A percentile compares a stretch with the other conserved stretches of the same genome.
These are phyloP conservation scores for Diadegma fenestrale DNA, from an alignment of 2,888 invertebrate species.

Conservation along the genomic window DNA sequence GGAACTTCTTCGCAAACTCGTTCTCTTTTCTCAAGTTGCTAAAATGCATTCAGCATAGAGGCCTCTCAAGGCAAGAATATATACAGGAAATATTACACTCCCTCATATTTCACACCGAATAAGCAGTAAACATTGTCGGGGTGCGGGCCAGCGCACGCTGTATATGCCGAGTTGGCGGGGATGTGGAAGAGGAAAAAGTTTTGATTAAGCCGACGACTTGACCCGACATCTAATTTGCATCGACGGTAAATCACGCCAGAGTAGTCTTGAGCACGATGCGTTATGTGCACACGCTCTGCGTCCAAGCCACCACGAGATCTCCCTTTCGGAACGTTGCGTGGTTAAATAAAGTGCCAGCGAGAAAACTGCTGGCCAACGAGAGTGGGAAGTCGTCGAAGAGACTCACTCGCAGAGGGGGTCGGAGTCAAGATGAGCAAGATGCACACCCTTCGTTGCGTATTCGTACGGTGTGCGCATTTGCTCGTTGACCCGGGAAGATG, in stretches of 20 bases:
- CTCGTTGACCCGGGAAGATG: conserved; percentile 64
- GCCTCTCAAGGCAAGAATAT: conserved; percentile 61
- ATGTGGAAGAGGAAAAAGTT: conserved; percentile 66
- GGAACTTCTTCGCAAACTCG: conserved; percentile 30
- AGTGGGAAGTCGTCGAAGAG: conserved; percentile 64
- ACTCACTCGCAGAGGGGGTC: conserved; percentile 46
- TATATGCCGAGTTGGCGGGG: conserved; percentile 13
- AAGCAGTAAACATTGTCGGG: conserved; percentile 73
- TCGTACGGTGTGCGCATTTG: conserved; percentile 57
- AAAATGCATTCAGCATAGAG: conserved; percentile 60
- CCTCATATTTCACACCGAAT: conserved; percentile 71
- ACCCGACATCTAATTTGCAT: conserved; percentile 75
- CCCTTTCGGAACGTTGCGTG: conserved; percentile 67
- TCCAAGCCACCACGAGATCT: conserved; percentile 52
- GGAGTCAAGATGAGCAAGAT: conserved; percentile 33
- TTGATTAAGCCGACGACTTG: conserved; percentile 74
- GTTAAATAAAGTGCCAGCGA: conserved; percentile 70
- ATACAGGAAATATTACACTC: conserved; percentile 70
- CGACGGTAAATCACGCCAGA: conserved; percentile 73
- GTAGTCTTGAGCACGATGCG: conserved; percentile 65
- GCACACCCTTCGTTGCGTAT: conserved; percentile 56
- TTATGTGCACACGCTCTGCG: conserved; percentile 53
- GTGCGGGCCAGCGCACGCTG: conserved; percentile 61
- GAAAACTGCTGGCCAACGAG: conserved; percentile 65
- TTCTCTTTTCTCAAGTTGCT: conserved; percentile 57